Conservation (phyloP, 2,888 invertebrate genomes). For the Netelia inedita region DNA sequence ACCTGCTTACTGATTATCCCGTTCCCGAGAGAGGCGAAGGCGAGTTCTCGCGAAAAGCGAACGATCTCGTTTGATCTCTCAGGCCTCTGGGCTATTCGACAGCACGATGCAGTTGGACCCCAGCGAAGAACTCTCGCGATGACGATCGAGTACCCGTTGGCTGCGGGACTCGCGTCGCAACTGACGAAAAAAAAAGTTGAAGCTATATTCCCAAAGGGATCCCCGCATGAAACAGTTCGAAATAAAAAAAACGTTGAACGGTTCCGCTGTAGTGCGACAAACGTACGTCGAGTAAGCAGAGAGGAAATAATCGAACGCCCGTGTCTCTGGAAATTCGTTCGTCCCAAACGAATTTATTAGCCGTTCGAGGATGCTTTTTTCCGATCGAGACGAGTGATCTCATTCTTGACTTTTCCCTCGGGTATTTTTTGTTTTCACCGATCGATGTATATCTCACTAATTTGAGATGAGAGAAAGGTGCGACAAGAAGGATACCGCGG, state of each 20-base stretch:
- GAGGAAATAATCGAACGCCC: slow-evolving; percentile 22
- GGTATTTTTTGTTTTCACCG: neutral
- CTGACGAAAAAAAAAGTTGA: slow-evolving; percentile 45
- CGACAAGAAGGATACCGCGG: slow-evolving; percentile 6
- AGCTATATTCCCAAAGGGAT: slow-evolving; percentile 64
- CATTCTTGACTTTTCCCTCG: slow-evolving; percentile 11
- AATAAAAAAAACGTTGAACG: slow-evolving; percentile 55
- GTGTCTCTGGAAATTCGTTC: slow-evolving; percentile 53
- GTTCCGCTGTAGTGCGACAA: slow-evolving; percentile 60
- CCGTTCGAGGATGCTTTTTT: slow-evolving; percentile 32
- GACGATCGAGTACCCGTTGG: slow-evolving; percentile 49
- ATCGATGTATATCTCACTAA: slow-evolving; percentile 46
- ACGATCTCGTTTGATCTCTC: slow-evolving; percentile 63
- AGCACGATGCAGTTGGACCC: slow-evolving; percentile 16
- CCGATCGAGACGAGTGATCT: neutral
- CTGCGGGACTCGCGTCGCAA: slow-evolving; percentile 49
- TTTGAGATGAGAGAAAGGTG: slow-evolving; percentile 46
- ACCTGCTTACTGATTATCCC: slow-evolving; percentile 54
- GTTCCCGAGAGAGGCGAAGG: slow-evolving; percentile 45
- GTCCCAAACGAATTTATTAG: slow-evolving; percentile 56
- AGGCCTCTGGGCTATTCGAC: slow-evolving; percentile 24
- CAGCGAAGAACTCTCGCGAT: slow-evolving; percentile 41
- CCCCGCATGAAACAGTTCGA: slow-evolving; percentile 36
- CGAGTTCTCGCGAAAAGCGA: slow-evolving; percentile 53
- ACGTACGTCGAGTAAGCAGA: slow-evolving; percentile 8